phyloP scores from a whole-genome alignment of 2,113 vertebrate genomes.

The Megaceryle torquata region DNA sequence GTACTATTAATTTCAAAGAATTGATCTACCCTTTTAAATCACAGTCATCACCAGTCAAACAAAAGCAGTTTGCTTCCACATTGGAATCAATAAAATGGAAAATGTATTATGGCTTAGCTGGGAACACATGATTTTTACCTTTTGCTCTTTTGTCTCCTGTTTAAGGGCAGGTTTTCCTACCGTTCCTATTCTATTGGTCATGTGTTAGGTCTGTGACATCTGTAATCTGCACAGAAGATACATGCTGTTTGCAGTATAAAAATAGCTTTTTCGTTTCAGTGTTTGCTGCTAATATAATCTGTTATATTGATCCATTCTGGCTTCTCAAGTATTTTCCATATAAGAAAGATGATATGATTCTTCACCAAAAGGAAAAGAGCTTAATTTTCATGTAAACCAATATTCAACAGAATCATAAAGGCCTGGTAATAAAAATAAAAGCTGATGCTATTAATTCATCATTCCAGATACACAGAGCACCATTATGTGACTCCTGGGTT shows the following conservation, averaged over 20 bases:
- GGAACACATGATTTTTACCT: background rate
- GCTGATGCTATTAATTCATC: slow-evolving; percentile 22
- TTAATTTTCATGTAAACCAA: slow-evolving; percentile 38
- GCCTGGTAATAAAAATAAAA: slow-evolving; percentile 37
- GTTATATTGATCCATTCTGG: background rate
- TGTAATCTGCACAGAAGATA: background rate
- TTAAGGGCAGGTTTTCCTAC: background rate
- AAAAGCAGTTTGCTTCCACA: background rate
- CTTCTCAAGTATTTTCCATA: background rate
- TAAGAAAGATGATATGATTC: background rate
- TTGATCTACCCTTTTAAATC: background rate
- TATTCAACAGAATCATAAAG: slow-evolving; percentile 14
- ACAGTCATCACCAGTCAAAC: background rate
- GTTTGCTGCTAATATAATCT: background rate
- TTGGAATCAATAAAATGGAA: background rate
- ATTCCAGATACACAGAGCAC: background rate
- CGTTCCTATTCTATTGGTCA: background rate
- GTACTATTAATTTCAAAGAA: background rate
- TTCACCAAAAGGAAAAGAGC: background rate
- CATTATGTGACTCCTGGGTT: slow-evolving; percentile 37
- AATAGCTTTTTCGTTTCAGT: background rate
- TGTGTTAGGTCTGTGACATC: background rate
- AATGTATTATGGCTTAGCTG: background rate
- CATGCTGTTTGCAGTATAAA: background rate
- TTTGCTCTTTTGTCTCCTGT: background rate